These are phyloP conservation scores for Oceanodroma leucorhoa DNA, from an alignment of 2,797 vertebrate species.

Conservation along the genomic window DNA sequence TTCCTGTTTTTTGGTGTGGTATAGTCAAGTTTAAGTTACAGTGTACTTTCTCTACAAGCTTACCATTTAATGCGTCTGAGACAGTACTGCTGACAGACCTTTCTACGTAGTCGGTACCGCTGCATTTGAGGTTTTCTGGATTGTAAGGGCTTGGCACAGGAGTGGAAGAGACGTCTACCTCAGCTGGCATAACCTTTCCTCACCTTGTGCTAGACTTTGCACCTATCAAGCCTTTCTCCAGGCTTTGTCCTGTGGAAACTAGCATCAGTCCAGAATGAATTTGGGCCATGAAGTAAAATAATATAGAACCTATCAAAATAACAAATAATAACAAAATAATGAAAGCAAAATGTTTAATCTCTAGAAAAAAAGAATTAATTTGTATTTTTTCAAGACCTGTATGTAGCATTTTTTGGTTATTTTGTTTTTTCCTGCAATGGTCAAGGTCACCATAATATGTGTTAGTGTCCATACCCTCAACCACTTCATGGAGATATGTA, in stretches of 20 bases:
- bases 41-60: not conserved
- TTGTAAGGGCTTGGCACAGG: not conserved
- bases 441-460: not conserved
- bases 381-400: not conserved
- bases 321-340: not conserved
- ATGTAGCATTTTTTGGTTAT: not conserved
- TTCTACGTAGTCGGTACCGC: accelerated
- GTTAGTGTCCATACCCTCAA: not conserved
- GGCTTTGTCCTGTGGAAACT: not conserved
- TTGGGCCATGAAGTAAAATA: not conserved
- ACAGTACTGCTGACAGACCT: not conserved
- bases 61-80: not conserved
- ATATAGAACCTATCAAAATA: not conserved
- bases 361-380: not conserved
- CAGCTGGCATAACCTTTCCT: not conserved
- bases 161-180: not conserved
- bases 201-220: not conserved
- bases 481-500: not conserved
- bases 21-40: not conserved
- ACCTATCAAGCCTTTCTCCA: not conserved
- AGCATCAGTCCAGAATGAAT: not conserved
- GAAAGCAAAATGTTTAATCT: not conserved
- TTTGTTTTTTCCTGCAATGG: not conserved
- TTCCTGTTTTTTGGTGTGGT: not conserved
- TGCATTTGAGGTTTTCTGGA: not conserved